These are phyloP conservation scores for Drosophila neoperkinsi DNA, from an alignment of 2,888 invertebrate species.

Conservation along the genomic window DNA sequence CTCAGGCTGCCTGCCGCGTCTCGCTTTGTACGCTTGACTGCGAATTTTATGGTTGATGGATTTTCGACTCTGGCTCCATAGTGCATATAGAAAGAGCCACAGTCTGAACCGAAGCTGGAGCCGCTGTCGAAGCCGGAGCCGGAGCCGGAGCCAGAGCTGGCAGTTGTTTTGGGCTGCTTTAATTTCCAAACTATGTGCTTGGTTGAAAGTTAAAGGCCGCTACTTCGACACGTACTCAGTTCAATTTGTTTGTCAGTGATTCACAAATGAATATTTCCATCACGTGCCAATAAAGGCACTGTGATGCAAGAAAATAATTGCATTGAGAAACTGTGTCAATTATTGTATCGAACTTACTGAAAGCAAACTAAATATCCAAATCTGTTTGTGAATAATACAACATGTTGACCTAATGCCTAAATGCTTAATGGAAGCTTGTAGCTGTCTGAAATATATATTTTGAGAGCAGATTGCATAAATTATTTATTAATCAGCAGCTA, in stretches of 20 bases:
- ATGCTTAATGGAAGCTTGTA: not conserved
- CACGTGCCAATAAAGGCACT: constrained; percentile 51
- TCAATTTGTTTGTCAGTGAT: constrained; percentile 60
- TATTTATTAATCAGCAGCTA: not conserved
- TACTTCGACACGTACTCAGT: constrained; percentile 68
- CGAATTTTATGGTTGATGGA: constrained; percentile 80
- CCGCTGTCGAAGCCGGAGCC: not conserved
- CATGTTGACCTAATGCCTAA: no score
- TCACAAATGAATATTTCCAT: constrained; percentile 54
- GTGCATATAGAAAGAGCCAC: constrained; percentile 24
- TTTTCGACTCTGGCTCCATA: constrained; percentile 63
- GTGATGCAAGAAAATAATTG: constrained; percentile 16
- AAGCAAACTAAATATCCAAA: constrained; percentile 13
- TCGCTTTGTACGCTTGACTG: constrained; percentile 78
- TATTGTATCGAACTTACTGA: constrained; percentile 1
- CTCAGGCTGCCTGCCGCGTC: constrained; percentile 43
- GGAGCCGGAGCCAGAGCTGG: not conserved
- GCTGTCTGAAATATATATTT: not conserved
- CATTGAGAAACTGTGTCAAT: constrained; percentile 14
- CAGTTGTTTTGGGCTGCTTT: constrained; percentile 36
- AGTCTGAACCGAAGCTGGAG: constrained; percentile 20
- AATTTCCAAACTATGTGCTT: constrained; percentile 47
- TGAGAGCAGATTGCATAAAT: not conserved
- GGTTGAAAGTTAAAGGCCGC: constrained; percentile 51
- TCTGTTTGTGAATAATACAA: constrained; percentile 16